A percentile compares a stretch with the other conserved stretches of the same genome.
phyloP scores from a whole-genome alignment of 2,113 vertebrate species.

The Catharus fuscescens region DNA sequence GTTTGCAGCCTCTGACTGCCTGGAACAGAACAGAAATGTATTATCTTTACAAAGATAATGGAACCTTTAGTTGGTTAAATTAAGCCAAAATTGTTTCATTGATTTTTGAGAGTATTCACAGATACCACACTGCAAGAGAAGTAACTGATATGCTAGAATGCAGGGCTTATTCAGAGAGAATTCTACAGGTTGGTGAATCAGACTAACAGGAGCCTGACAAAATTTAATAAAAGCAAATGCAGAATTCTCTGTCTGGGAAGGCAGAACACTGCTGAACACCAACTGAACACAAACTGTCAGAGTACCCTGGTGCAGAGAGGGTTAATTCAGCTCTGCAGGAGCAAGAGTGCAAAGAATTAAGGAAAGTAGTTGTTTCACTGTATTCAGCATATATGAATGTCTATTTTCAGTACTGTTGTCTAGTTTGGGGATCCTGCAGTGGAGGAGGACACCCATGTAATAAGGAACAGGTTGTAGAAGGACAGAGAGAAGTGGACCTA shows the following conservation, averaged over 20 bases:
- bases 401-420: neutral
- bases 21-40: neutral
- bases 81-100: neutral
- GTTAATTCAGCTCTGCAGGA: neutral
- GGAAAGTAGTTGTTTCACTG: neutral
- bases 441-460: fast-evolving
- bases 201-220: neutral
- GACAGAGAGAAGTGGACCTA: neutral
- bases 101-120: neutral
- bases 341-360: neutral
- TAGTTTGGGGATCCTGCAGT: neutral
- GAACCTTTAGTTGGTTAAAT: neutral
- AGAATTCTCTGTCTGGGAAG: neutral
- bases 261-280: neutral
- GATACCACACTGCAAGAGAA: neutral
- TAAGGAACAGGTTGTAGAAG: neutral
- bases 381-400: neutral
- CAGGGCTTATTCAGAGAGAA: neutral
- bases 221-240: neutral
- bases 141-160: neutral
- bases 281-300: neutral
- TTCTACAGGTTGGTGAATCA: neutral
- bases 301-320: neutral
- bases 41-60: neutral
- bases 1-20: neutral